These are phyloP conservation scores for Aspidiotus rigidus DNA, from an alignment of 2,888 invertebrate genomes.

Conservation along the genomic window DNA sequence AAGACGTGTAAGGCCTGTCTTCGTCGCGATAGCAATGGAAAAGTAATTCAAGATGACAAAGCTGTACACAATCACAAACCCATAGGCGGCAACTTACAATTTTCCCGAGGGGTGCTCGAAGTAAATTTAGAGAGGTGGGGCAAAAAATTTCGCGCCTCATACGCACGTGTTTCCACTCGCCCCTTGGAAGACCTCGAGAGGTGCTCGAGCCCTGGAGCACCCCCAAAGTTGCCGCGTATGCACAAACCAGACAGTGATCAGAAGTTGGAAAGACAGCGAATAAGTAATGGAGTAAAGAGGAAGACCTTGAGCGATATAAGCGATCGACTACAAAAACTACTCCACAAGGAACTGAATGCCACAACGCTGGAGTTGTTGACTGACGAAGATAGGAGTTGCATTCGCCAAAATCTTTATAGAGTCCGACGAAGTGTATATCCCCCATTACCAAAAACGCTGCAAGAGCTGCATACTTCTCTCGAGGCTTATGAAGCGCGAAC, in stretches of 20 bases:
- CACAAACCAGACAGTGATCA: neutral
- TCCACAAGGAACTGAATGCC: neutral
- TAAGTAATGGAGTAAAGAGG: neutral
- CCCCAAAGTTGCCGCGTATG: too few species aligned
- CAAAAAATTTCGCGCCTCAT: too few species aligned
- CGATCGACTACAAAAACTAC: neutral
- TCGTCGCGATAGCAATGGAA: neutral
- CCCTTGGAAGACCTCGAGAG: too few species aligned
- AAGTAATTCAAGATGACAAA: neutral
- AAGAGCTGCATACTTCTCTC: too few species aligned
- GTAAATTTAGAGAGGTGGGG: too few species aligned
- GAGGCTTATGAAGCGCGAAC: too few species aligned
- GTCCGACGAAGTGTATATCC: neutral
- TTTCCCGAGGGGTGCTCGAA: too few species aligned
- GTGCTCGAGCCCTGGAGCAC: too few species aligned
- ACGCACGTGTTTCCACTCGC: too few species aligned
- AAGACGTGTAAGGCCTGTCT: neutral
- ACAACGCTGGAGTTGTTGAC: neutral
- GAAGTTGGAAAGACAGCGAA: neutral
- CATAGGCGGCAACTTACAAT: too few species aligned
- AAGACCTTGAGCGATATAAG: neutral
- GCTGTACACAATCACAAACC: slow-evolving; percentile 2
- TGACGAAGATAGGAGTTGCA: neutral
- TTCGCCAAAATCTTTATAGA: neutral
- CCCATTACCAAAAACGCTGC: neutral